Evolutionary conservation across 2,888 invertebrate species (phyloP), one percentile per base, ranked within the genome.

Genomic region (Eucera pruinosa): DNA sequence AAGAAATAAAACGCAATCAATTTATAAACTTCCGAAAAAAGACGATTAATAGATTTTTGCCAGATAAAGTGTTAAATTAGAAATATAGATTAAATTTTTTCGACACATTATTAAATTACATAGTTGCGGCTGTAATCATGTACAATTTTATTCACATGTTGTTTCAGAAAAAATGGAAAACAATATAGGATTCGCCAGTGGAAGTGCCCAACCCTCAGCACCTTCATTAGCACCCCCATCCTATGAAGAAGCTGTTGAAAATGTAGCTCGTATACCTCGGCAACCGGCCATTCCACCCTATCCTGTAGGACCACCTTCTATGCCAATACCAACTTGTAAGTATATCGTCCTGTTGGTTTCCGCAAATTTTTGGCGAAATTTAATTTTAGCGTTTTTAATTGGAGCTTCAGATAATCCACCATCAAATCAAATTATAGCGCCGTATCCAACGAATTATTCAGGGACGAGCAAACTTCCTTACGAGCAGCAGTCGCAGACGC

Each of bases 211-310:
- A 20, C 57, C 84, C 60, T 71, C 83, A 1, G 83, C 82, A 27
- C 87, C 89, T 4, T 72, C 88, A 27, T 88, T 88, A 5, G 90
- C 90, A n/a, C 90, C 91, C 1, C 91, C 91, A 20, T 90, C 91
- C 27, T 91, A 91, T 43, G 90, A 91, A 62, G 90, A 91, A 67
- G 91, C 91, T 13, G 80, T 91, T 15, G 89, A 87, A 23, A 77
- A 85, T 52, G 80, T 82, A 43, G 76, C 72, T 23, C 72, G 36
- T 15, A 27, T 58, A n/a, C 73, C 81, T 2, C 52, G 62, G 13
- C 82, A 58, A 43, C 36, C 66, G 45, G 60, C 45, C 33, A 47
- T 61, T 27, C 60, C 72, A 30, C 78, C 78, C 2, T 79, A 79
- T 55, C 78, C 78, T 7, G 58, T 72, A 30, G 72, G 66, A n/a